Percentiles rank a stretch among this genome's conserved stretches.
These are phyloP conservation scores for Sycophila sp. DNA, from an alignment of 1,140 invertebrate species.

Conservation along the genomic window DNA sequence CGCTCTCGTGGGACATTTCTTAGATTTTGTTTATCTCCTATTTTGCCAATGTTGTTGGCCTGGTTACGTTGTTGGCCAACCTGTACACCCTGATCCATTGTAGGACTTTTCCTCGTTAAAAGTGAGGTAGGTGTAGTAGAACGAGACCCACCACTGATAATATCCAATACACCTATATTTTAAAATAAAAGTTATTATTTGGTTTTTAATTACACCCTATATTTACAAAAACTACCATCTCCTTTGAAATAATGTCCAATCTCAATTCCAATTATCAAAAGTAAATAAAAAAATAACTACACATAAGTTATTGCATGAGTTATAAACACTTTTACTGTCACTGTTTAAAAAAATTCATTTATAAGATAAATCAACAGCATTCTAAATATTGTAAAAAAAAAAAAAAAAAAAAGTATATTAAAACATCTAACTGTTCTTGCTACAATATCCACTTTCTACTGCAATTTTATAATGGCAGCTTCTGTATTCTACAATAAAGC, in stretches of 20 bases:
- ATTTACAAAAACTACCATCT: too few species aligned
- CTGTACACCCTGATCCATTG: constrained; percentile 84
- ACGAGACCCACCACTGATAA: constrained; percentile 79
- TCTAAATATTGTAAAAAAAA: background rate
- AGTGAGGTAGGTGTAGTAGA: constrained; percentile 80
- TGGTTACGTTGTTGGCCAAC: constrained; percentile 65
- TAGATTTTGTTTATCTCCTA: constrained; percentile 57
- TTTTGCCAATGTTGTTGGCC: constrained; percentile 55
- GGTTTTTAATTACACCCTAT: background rate
- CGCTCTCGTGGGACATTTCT: constrained; percentile 60
- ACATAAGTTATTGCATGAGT: background rate
- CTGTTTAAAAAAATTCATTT: background rate
- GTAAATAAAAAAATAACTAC: background rate
- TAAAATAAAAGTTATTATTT: background rate
- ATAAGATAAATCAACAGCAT: background rate
- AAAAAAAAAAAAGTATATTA: background rate
- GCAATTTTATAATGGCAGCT: constrained; percentile 38
- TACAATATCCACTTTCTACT: constrained; percentile 46
- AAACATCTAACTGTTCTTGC: constrained; percentile 54
- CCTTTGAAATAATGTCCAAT: too few species aligned
- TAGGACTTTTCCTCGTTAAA: constrained; percentile 80
- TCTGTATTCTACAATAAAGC: constrained; percentile 22
- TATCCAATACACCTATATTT: constrained; percentile 73
- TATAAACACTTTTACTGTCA: background rate
- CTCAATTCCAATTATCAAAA: background rate